Base-by-base conservation (phyloP, 2,888 invertebrate genomes). In the Lissonota sp. region DNA sequence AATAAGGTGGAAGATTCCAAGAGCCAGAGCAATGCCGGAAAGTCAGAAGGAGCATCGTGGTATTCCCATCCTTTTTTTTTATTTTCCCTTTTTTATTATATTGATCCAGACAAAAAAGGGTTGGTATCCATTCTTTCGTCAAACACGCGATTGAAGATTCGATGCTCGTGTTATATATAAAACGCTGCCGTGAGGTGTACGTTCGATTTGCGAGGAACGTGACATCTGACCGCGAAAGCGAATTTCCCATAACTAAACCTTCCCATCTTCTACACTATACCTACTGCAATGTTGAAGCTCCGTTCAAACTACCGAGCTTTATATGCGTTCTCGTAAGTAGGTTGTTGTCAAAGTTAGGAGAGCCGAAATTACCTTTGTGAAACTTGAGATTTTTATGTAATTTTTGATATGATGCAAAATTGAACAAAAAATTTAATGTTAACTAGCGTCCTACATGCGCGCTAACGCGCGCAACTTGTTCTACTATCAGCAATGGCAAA, bases 201-300 rank as follows among this genome's bases (percentile, higher is more conserved):
- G 26, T 26, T 26, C 26, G 26, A 60, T 16, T 12, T 63, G 53
- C 14, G 66, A 12, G 49, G 60, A 55, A 80, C 80, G 80, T 80
- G 80, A 80, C 71, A 46, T 71, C 60, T 67, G 46, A 75, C 75
- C 66, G 8, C 66, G 14, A 49, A 53, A 46, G 40, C 57, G 60
- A 80, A 46, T 71, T 66, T 53, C 14, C 46, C 14, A 16, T 26
- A 62, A 62, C 55, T 26, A 37, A 67, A 44, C 40, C 16, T 53
- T 51, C 26, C 26, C 3, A 3, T 71, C 63, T 55, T 71, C 71
- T 67, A 26, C 49, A 46, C 16, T 60, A 51, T 51, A 51, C n/a
- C n/a, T n/a, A n/a, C 66, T 46, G 55, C 26, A 40, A 53, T 12
- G 39, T 5, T 55, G 8, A 6, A 44, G n/a, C 49, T 26, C 14